Evolutionary conservation across 2,797 vertebrate species (phyloP), one percentile per base, ranked within the genome.

Genomic region (Sebastolobus alascanus): DNA sequence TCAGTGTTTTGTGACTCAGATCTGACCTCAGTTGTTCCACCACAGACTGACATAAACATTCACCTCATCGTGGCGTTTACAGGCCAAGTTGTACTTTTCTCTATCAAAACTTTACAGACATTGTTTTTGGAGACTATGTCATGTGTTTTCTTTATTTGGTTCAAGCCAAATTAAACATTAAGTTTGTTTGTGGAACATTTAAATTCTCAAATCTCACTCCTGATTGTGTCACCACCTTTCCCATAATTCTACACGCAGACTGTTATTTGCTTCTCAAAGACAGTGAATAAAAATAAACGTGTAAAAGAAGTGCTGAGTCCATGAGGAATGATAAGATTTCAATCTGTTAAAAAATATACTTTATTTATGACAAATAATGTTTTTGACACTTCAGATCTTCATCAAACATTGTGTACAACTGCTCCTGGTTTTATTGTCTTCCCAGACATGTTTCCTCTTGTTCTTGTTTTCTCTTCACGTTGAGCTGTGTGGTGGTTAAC

Each of bases 21-120:
- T 83, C 88, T 89, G 85, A 94, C 76, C 85, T 89, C 89, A 92
- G 91, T 84, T 75, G 71, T 82, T 91, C 83, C 87, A 82, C 68
- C 67, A 27, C 75, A 55, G 67, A 77, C 75, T 87, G 70, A 67
- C 58, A 82, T 89, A 91, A 92, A 92, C 91, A 89, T 50, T 50
- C 76, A 77, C 72, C 66, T 80, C 82, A 67, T n/a, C 6, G 11
- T 40, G 22, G 25, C 27, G 1, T 85, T 89, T 43, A 37, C 74
- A 64, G 55, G 40, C 35, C 60, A 46, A 82, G 37, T 14, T 14
- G 18, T 22, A n/a, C 43, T 66, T 58, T 33, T 14, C 8, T 31
- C 27, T 50, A 27, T 75, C 68, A 37, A 73, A 76, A 75, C 37
- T 54, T 65, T 12, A 55, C 61, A 13, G 12, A 66, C 46, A 55